Percentiles rank a stretch among this genome's conserved stretches.
phyloP scores from a whole-genome alignment of 2,113 vertebrate genomes.

The Deroptyus accipitrinus region DNA sequence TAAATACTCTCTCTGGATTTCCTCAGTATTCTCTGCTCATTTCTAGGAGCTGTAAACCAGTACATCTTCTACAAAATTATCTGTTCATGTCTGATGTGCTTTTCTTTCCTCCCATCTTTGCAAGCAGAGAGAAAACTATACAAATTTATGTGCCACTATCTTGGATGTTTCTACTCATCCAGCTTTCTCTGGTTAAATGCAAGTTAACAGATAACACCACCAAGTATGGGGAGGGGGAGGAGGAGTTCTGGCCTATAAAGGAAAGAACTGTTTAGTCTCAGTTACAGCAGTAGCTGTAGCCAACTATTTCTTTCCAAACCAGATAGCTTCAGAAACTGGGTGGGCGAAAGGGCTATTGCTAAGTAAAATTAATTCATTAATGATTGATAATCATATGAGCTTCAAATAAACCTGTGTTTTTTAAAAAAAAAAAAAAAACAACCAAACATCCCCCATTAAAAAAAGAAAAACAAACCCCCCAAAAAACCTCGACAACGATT shows the following conservation, averaged over 20 bases:
- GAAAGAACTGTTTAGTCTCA: background rate
- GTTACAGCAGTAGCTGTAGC: background rate
- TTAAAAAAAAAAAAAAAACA: background rate
- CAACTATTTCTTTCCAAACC: background rate
- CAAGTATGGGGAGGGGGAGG: background rate
- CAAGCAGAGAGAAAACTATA: background rate
- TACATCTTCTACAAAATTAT: background rate
- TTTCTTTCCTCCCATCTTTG: background rate
- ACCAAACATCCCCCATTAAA: background rate
- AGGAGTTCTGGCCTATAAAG: background rate
- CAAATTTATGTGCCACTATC: background rate
- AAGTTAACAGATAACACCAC: conserved; percentile 50
- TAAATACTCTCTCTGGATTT: background rate
- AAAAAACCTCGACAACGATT: background rate
- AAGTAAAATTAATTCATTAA: background rate
- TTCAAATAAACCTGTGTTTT: background rate
- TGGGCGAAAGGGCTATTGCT: background rate
- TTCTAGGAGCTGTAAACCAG: background rate
- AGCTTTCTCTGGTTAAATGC: conserved; percentile 2
- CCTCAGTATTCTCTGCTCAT: background rate
- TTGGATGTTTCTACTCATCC: background rate
- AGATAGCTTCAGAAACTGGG: background rate
- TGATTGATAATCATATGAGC: background rate
- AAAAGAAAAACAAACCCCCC: background rate
- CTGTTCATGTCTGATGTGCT: background rate